Conservation (phyloP, 2,113 vertebrate genomes). For the Apodemus speciosus region DNA sequence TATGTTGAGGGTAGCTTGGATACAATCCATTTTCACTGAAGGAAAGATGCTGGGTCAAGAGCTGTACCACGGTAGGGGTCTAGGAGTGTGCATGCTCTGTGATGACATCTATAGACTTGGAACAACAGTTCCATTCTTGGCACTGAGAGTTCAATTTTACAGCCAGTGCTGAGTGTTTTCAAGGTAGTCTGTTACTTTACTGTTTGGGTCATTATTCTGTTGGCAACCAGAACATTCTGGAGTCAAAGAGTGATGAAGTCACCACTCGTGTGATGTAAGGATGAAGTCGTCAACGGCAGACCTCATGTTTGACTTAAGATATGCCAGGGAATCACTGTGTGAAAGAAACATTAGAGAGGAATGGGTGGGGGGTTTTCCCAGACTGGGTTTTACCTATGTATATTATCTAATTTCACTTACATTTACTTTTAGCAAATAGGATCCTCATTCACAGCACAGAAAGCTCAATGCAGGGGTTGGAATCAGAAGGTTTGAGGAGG, state of each 20-base stretch:
- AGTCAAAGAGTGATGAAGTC: background rate
- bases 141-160: background rate
- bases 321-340: background rate
- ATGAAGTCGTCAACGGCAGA: background rate
- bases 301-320: background rate
- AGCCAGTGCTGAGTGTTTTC: background rate
- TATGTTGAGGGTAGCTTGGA: background rate
- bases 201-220: too few species aligned
- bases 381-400: background rate
- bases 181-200: too few species aligned
- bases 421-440: background rate
- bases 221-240: background rate
- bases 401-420: background rate
- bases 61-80: background rate
- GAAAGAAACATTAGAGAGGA: background rate
- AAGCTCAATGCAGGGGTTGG: background rate
- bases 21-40: background rate
- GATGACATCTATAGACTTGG: too few species aligned
- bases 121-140: too few species aligned
- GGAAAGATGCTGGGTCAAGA: background rate
- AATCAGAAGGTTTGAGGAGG: background rate
- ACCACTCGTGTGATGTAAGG: background rate
- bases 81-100: background rate
- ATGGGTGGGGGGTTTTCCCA: background rate
- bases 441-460: background rate